These are phyloP conservation scores for Parotocinclus haroldoi DNA, from an alignment of 2,797 vertebrate genomes.

Conservation along the genomic window DNA sequence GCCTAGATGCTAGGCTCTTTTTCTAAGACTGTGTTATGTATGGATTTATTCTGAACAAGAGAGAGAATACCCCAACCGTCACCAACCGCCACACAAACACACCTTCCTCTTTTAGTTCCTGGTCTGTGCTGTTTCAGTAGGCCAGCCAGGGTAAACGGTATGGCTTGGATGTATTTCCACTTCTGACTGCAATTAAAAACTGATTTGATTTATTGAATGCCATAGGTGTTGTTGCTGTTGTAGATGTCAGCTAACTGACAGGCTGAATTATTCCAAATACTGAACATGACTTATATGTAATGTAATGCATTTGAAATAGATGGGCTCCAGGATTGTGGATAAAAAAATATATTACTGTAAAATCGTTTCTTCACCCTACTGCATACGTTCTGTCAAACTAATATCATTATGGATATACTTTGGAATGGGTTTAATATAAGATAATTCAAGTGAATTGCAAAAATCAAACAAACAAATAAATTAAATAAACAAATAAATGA, in stretches of 20 bases:
- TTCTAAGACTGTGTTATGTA: conserved; percentile 16
- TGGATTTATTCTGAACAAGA: neutral
- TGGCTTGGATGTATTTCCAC: conserved; percentile 6
- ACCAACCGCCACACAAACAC: conserved; percentile 7
- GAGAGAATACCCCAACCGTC: conserved; percentile 13
- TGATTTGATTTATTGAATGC: neutral
- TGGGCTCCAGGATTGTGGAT: no score
- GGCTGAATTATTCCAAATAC: neutral
- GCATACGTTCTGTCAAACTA: no score
- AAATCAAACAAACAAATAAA: no score
- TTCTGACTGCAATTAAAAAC: conserved; percentile 12
- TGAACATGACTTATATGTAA: no score
- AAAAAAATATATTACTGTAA: no score
- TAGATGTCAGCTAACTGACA: neutral
- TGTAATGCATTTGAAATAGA: no score
- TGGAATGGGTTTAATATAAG: no score
- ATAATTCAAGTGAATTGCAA: no score
- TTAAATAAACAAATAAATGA: no score
- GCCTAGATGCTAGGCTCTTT: conserved; percentile 39
- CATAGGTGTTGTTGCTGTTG: neutral
- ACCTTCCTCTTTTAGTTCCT: conserved; percentile 11
- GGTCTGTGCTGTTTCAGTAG: neutral
- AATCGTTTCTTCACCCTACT: no score
- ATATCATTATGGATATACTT: no score
- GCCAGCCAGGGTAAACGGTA: neutral